Base-by-base conservation (phyloP, 2,888 invertebrate species). In the Tipula confusa region DNA sequence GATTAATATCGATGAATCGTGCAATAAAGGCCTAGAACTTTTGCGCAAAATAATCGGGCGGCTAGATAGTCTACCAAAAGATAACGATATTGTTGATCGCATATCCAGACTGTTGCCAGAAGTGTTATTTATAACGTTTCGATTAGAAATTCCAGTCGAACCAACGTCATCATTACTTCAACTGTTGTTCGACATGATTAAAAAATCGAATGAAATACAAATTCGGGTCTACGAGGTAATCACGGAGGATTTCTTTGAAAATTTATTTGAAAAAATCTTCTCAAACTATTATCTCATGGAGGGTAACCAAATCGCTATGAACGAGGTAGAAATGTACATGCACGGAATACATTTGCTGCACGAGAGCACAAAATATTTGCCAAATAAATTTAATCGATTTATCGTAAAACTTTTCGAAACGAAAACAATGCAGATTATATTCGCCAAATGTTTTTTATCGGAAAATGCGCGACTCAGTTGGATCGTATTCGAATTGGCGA, bases 401-500 rank as follows among this genome's bases (percentile, higher is more conserved):
- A 11, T 85, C 89, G 82, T 6, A 24, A 64, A 64, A 24, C 18
- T 80, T 4, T 80, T 80, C 29, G 87, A 87, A 64, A 84, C 86
- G 85, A 86, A 88, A 18, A 88, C 88, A 85, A 86, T 89, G 83
- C 89, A 89, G 83, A 87, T 86, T 64, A 87, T 88, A 1, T 85
- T 89, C n/a, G 89, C 89, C 0, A 87, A 87, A 5, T 88, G 88
- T 80, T 87, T 89, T 87, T 84, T 87, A 43, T 86, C 87, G 31
- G 87, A 86, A 6, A 87, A 87, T 29, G 87, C 88, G 81, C 85
- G 85, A 13, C 85, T 89, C 9, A 88, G 88, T 43, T 83, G 86
- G 2, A 87, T 88, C 0, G 87, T 88, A 4, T 87, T 89, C 28
- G 87, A 89, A 84, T 88, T 89, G n/a, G 87, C 89, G 7, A 88